Evolutionary conservation across 2,888 invertebrate species (phyloP).

Genomic region (Athripsodes cinereus): DNA sequence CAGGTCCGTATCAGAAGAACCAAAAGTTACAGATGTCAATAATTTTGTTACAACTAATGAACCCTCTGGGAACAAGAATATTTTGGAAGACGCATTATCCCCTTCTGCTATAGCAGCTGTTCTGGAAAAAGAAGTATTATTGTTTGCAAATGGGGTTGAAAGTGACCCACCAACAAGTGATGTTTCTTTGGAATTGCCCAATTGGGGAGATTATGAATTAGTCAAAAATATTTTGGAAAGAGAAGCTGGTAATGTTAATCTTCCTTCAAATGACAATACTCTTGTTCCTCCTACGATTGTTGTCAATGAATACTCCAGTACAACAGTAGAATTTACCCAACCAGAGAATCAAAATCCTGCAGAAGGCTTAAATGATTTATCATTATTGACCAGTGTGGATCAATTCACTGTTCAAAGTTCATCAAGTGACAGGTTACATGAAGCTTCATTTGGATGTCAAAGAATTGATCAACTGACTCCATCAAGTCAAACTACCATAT

Average conservation of each 20-base stretch:
- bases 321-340: not conserved
- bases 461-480: constrained; percentile 1
- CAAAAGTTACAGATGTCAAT: not conserved
- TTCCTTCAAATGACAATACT: not conserved
- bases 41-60: not conserved
- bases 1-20: not conserved
- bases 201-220: constrained; percentile 3
- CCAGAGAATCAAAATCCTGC: not conserved
- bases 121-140: constrained; percentile 3
- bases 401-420: not conserved
- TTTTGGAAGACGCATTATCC: not conserved
- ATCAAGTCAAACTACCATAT: not conserved
- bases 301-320: not conserved
- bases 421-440: not conserved
- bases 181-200: not conserved
- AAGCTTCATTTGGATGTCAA: not conserved
- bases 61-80: not conserved
- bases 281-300: not conserved
- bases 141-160: not conserved
- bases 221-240: constrained; percentile 2
- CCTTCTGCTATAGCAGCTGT: not conserved
- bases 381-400: not conserved
- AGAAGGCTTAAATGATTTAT: not conserved
- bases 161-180: not conserved
- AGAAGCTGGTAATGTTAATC: not conserved